phyloP scores from a whole-genome alignment of 2,888 invertebrate genomes.

The Apodemia mormo region DNA sequence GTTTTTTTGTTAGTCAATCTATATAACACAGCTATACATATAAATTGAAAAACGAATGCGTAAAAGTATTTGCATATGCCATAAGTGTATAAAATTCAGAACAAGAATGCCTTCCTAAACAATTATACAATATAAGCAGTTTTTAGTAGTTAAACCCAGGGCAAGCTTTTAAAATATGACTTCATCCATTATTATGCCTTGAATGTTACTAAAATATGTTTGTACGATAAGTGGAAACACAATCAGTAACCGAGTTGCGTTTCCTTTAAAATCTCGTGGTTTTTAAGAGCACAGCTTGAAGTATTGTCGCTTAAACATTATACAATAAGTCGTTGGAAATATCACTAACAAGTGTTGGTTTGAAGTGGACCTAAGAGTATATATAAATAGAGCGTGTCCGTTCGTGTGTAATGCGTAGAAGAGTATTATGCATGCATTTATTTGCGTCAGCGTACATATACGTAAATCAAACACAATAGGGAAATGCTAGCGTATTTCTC shows the following conservation, averaged over 20 bases:
- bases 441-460: too few relatives aligned
- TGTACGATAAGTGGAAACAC: slow-evolving; percentile 10
- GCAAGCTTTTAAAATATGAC: slow-evolving; percentile 6
- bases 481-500: too few relatives aligned
- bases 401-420: not conserved
- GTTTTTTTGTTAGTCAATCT: too few relatives aligned
- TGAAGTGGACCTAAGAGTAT: not conserved
- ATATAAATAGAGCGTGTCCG: not conserved
- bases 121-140: not conserved
- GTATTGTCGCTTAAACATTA: slow-evolving; percentile 18
- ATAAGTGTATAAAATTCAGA: not conserved
- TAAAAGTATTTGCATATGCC: too few relatives aligned
- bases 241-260: slow-evolving; percentile 13
- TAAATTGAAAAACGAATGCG: too few relatives aligned
- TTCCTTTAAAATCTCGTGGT: slow-evolving; percentile 18
- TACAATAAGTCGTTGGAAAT: slow-evolving; percentile 31
- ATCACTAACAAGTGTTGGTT: slow-evolving; percentile 29
- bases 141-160: slow-evolving; percentile 3
- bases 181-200: slow-evolving; percentile 2
- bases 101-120: not conserved
- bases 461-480: too few relatives aligned
- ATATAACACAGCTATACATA: too few relatives aligned
- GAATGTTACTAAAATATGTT: slow-evolving; percentile 9
- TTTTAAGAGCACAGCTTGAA: slow-evolving; percentile 14
- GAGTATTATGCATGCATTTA: too few relatives aligned